A percentile compares a stretch with the other conserved stretches of the same genome.
Evolutionary conservation across 2,113 vertebrate species (phyloP).

Genomic region (Ursus arctos): DNA sequence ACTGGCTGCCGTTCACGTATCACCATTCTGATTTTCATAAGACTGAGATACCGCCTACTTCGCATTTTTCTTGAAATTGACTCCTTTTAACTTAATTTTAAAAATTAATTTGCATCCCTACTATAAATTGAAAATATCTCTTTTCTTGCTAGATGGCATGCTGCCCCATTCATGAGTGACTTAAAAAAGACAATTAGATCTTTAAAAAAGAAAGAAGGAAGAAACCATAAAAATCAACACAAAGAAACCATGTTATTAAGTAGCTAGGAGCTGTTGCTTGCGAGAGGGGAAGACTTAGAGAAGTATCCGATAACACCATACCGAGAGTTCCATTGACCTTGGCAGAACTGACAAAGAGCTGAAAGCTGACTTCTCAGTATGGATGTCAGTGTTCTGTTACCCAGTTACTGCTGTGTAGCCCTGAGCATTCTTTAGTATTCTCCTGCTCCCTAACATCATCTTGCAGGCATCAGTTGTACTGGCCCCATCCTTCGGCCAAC

Average conservation of each 20-base stretch:
- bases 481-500: neutral
- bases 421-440: neutral
- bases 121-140: neutral
- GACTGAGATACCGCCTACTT: neutral
- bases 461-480: neutral
- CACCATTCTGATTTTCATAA: neutral
- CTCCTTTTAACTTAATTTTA: neutral
- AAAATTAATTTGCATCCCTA: neutral
- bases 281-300: neutral
- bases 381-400: neutral
- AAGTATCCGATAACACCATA: neutral
- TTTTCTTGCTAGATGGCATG: neutral
- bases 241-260: neutral
- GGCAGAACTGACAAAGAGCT: neutral
- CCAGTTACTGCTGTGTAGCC: neutral
- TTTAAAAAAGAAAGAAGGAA: neutral
- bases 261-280: neutral
- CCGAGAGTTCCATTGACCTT: neutral
- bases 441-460: neutral
- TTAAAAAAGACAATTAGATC: neutral
- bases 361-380: neutral
- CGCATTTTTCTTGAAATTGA: neutral
- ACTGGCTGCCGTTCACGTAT: accelerated
- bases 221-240: neutral
- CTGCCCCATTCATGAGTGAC: neutral